Evolutionary conservation across 1,140 invertebrate genomes (phyloP).

Genomic region (Caenorhabditis inopinata): DNA sequence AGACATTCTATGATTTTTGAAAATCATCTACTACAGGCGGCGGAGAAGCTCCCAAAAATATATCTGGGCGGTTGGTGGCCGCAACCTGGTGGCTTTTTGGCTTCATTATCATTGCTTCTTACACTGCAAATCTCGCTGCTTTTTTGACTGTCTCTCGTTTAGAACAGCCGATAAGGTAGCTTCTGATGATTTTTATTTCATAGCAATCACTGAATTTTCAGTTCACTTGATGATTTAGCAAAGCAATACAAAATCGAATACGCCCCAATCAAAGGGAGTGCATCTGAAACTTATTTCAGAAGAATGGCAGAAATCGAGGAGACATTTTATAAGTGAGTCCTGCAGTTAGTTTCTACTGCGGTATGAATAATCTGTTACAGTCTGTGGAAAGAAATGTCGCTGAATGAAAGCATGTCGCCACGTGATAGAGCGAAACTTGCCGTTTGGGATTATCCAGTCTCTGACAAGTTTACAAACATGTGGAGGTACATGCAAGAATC

Average conservation of each 20-base stretch:
- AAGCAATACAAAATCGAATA: slow-evolving; percentile 96
- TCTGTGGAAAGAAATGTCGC: slow-evolving; percentile 95
- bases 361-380: slow-evolving; percentile 68
- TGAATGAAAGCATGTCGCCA: slow-evolving; percentile 85
- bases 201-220: slow-evolving; percentile 69
- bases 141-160: slow-evolving; percentile 93
- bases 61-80: slow-evolving; percentile 80
- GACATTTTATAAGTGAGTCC: slow-evolving; percentile 84
- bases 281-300: slow-evolving; percentile 87
- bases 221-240: slow-evolving; percentile 89
- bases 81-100: slow-evolving; percentile 97
- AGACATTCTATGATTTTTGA: no score
- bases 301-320: slow-evolving; percentile 93
- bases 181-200: background rate
- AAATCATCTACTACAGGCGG: no score
- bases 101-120: slow-evolving; percentile 95
- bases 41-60: slow-evolving; percentile 81
- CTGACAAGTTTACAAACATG: slow-evolving; percentile 97
- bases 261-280: slow-evolving; percentile 80
- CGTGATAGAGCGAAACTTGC: slow-evolving; percentile 86
- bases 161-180: slow-evolving; percentile 82
- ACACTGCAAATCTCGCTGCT: slow-evolving; percentile 93
- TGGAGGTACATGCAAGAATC: slow-evolving; percentile 94
- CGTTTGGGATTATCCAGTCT: slow-evolving; percentile 95
- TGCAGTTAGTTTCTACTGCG: background rate